Conservation (phyloP, 2,888 invertebrate genomes). For the Rotaria socialis region DNA sequence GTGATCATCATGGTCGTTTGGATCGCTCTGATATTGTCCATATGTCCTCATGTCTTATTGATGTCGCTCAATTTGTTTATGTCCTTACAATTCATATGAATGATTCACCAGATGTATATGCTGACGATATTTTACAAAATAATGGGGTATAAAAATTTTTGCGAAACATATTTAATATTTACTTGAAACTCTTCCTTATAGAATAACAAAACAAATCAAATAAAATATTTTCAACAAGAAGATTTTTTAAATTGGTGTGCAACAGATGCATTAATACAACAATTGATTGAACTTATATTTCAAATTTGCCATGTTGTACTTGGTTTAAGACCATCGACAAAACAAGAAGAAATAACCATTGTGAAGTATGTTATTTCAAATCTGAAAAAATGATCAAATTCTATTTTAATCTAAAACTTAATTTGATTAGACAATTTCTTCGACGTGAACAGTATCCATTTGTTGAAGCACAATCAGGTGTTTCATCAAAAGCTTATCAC, state of each 20-base stretch:
- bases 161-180: not conserved
- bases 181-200: not conserved
- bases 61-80: conserved; percentile 63
- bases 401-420: not conserved
- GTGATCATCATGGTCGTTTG: conserved; percentile 75
- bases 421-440: not conserved
- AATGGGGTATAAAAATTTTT: not conserved
- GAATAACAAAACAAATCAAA: not conserved
- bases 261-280: not conserved
- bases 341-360: conserved; percentile 69
- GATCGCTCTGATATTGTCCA: conserved; percentile 70
- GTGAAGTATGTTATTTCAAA: conserved; percentile 51
- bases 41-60: conserved; percentile 70
- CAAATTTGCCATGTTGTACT: conserved; percentile 79
- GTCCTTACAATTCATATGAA: conserved; percentile 47
- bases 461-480: conserved; percentile 25
- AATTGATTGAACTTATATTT: conserved; percentile 46
- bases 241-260: not conserved
- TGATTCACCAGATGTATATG: conserved; percentile 21
- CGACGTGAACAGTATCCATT: conserved; percentile 32
- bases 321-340: conserved; percentile 74
- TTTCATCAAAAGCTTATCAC: conserved; percentile 8
- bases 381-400: no score
- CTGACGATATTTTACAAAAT: not conserved
- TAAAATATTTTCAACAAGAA: not conserved